phyloP scores from a whole-genome alignment of 2,888 invertebrate species.

The Philonicus albiceps region DNA sequence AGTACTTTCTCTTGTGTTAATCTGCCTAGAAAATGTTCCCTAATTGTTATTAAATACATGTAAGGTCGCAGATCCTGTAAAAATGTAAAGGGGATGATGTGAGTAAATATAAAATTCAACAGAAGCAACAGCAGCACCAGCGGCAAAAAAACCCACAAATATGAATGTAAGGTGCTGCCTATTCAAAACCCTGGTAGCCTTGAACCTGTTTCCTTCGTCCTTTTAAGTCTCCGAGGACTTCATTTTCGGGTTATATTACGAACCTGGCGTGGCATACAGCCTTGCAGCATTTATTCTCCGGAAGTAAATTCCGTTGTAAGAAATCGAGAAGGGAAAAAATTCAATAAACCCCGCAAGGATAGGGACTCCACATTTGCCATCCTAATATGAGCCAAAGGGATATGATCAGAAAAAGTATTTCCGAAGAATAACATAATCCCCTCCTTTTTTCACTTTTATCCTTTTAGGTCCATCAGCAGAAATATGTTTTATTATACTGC shows the following conservation, averaged over 20 bases:
- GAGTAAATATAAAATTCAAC: background rate
- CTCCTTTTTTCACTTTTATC: background rate
- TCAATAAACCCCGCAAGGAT: slow-evolving; percentile 26
- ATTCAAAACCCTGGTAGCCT: background rate
- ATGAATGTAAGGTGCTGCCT: background rate
- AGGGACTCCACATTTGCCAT: background rate
- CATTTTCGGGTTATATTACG: background rate
- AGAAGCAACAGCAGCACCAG: background rate
- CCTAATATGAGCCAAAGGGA: background rate
- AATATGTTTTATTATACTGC: background rate
- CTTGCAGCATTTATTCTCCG: slow-evolving; percentile 9
- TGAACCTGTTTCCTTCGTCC: background rate
- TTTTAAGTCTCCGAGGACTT: background rate
- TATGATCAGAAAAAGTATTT: background rate
- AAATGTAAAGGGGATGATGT: background rate
- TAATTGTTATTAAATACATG: background rate
- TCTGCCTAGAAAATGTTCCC: background rate
- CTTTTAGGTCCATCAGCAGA: background rate
- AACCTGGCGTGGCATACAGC: background rate
- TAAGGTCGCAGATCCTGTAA: background rate
- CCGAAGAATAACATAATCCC: background rate
- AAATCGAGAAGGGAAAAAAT: slow-evolving; percentile 27
- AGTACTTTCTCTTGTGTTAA: background rate
- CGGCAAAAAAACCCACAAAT: background rate
- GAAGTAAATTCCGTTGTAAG: slow-evolving; percentile 8